Base-by-base conservation (phyloP, 2,113 vertebrate genomes). In the Gallinago paraguaiae region DNA sequence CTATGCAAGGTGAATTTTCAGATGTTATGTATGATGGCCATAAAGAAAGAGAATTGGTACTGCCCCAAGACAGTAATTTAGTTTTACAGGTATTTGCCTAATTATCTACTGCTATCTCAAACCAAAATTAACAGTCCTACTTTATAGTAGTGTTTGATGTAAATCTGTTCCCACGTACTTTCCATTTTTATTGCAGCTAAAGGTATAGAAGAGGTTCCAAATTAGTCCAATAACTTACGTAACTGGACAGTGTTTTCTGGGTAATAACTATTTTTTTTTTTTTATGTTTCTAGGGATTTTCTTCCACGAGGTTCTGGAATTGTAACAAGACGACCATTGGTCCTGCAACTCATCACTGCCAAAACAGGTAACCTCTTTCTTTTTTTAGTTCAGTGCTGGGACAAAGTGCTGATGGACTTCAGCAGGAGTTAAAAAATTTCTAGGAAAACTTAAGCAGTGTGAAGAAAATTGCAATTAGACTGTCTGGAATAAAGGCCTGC, bases 251-350 rank as follows among this genome's bases (percentile, higher is more conserved):
- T 75, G 45, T 16, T 90, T 95, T 91, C 86, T 91, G 53, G 27
- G 7, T 57, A 28, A n/a, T 97, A 78, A 95, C 33, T 51, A 9
- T 50, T 74, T 84, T 84, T 54, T 24, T 57, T 24, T 89, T 70
- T 43, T 43, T 43, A 71, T 56, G 17, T 96, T 94, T 90, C 77
- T 56, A 98, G 98, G 96, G 98, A 98, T 95, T 98, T 98, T 91
- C 98, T 98, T 77, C 98, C 98, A 84, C 97, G 98, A 79, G 98
- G 98, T 22, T 98, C 98, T 35, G 98, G 98, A 94, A 98, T 98
- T 43, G 97, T 98, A 64, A 98, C 98, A 30, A 97, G 98, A 91
- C 83, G 98, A 28, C 98, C 98, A 7, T 84, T 98, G 70, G 97
- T 98, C 43, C 81, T 98, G 45, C 98, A 98, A 67, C 98, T 98